A percentile compares a stretch with the other conserved stretches of the same genome.
Evolutionary conservation across 37 sponge, comb jelly and placozoan genomes (phyloP).

Genomic region (Chondrosia reniformis): DNA sequence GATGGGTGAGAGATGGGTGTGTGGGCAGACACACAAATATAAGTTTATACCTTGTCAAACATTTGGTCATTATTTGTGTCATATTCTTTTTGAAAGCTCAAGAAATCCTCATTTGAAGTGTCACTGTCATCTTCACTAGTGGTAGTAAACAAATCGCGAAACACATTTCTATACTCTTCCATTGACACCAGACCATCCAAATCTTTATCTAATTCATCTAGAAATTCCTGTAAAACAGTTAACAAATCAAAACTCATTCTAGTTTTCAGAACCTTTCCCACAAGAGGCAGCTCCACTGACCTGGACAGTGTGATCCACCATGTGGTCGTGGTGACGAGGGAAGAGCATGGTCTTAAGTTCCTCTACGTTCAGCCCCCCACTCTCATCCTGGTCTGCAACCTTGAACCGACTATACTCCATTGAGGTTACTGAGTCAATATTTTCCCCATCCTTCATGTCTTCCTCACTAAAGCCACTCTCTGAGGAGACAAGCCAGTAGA

Average conservation of each 20-base stretch:
- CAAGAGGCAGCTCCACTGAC: background rate
- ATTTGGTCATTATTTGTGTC: background rate
- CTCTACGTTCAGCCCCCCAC: background rate
- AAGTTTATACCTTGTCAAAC: background rate
- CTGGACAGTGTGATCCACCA: slow-evolving; percentile 2
- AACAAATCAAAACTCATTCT: background rate
- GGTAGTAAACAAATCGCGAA: too few species aligned
- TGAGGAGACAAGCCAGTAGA: background rate
- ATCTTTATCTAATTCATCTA: background rate
- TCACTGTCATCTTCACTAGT: background rate
- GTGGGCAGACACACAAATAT: too few species aligned
- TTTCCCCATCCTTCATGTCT: background rate
- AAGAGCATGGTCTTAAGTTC: slow-evolving; percentile 13
- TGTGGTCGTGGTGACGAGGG: slow-evolving; percentile 26
- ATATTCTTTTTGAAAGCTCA: background rate
- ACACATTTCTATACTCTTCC: background rate
- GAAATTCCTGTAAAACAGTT: background rate
- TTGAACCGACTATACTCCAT: background rate
- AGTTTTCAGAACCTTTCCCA: background rate
- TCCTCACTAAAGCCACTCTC: background rate
- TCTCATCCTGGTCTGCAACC: background rate
- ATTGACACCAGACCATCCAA: background rate
- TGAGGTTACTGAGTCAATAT: background rate
- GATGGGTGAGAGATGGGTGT: background rate
- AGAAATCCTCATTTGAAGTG: background rate